Base-by-base conservation (phyloP, 2,888 invertebrate species). In the Alsophila aescularia region DNA sequence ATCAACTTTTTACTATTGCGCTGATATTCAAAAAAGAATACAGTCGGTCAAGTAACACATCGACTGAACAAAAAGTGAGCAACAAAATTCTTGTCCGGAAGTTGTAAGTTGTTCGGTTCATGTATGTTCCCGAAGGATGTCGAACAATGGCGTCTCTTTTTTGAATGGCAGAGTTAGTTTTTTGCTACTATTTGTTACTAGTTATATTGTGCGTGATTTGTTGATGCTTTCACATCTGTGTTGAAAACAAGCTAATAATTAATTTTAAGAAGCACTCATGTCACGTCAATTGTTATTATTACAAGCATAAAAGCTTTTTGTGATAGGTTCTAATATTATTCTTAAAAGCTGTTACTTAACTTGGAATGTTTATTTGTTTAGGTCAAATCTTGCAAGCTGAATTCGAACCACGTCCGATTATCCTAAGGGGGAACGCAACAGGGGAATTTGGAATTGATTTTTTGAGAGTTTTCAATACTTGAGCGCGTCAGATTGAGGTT, bases 111-210 rank as follows among this genome's bases (percentile, higher is more conserved):
- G 36, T 60, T 55, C 24, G 43, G 58, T 50, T 59, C 54, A 63
- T 60, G 52, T 24, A 40, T 57, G 61, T 61, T 67, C 75, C 71
- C 72, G 55, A n/a, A 65, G 69, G 70, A 64, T 60, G 64, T 54
- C 42, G 32, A 27, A 60, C 64, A 61, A 69, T 63, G 67, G 50
- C 75, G 75, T 75, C 75, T 70, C 68, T 72, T 77, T 76, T 77
- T 77, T 74, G 70, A 73, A 72, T 72, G 73, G 70, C 70, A 71
- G 70, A 68, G 60, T 48, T 60, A 62, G 55, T 69, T 76, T 73
- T 63, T 59, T 57, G 4, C 52, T 35, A 61, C 49, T 52, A 51
- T 61, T 57, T 64, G 41, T 45, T 47, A 32, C 14, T 52, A 58
- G 47, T 65, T 63, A 61, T 67, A 34, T 64, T 61, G 40, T 32